Base-by-base conservation (phyloP, 2,888 invertebrate genomes). In the Pyrgus malvae region DNA sequence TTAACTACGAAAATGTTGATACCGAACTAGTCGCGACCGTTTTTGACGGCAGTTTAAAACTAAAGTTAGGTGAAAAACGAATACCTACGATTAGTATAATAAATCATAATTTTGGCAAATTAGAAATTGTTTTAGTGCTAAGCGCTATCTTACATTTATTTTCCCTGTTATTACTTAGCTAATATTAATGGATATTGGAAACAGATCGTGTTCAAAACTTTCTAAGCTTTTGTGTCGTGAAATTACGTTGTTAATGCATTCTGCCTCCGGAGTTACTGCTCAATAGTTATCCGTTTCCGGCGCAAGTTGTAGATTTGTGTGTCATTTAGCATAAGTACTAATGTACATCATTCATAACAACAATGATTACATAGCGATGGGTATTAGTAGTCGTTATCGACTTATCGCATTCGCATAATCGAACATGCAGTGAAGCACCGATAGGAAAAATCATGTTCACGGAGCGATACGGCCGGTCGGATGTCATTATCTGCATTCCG, bases 181-280 rank as follows among this genome's bases (percentile, higher is more conserved):
- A 71, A 75, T 73, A 73, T 71, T 75, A 75, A 80, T 76, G 76
- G 67, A 67, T 69, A 72, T 74, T 69, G 71, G 68, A 70, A 74
- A 76, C 69, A 70, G 70, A 66, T 66, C 68, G 66, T 67, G 58
- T 56, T 50, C 51, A 49, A 77, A 49, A 77, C 83, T 83, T 83
- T 83, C 82, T 82, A 83, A 65, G 61, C 65, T 65, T 67, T 65
- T 62, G 60, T 60, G 53, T 60, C 51, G 55, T 55, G 60, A 61
- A 59, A 61, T 60, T 60, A 60, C 59, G 61, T 48, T 60, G 61
- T 48, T 60, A 62, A 60, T 48, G 38, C 55, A 60, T 58, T 54
- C 50, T 51, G 50, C 61, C 55, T 60, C 21, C 50, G 33, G 17
- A 1, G 45, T 31, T 48, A 45, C 17, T 25, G 37, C 29, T 38